Percentiles rank a stretch among this genome's conserved stretches.
Evolutionary conservation across 2,113 vertebrate species (phyloP).

Genomic region (Paradoxurus hermaphroditus): DNA sequence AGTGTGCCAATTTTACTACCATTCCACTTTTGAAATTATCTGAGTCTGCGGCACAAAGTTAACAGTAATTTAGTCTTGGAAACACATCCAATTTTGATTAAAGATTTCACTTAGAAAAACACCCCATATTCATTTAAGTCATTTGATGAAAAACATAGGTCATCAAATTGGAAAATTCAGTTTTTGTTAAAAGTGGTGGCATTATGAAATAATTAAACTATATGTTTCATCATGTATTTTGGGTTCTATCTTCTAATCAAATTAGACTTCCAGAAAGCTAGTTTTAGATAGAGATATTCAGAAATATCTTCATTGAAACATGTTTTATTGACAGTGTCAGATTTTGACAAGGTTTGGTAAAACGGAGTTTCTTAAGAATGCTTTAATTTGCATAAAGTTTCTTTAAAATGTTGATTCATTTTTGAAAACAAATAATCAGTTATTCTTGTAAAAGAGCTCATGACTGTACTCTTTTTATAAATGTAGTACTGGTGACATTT

Average conservation of each 20-base stretch:
- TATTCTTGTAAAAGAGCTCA: not conserved
- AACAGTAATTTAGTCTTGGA: not conserved
- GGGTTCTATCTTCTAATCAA: not conserved
- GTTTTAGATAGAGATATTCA: not conserved
- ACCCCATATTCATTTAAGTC: not conserved
- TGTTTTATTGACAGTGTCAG: not conserved
- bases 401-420: not conserved
- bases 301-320: not conserved
- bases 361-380: not conserved
- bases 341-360: not conserved
- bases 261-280: not conserved
- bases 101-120: not conserved
- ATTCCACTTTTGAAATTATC: not conserved
- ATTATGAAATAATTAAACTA: not conserved
- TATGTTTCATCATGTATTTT: not conserved
- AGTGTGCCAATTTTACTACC: not conserved
- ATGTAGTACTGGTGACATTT: not conserved
- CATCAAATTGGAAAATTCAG: not conserved
- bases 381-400: not conserved
- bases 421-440: not conserved
- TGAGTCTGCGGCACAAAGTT: not conserved
- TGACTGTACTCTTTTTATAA: not conserved
- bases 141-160: not conserved
- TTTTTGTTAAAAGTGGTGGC: not conserved
- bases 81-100: not conserved